A percentile compares a stretch with the other conserved stretches of the same genome.
These are phyloP conservation scores for Linnaemya vulpina DNA, from an alignment of 2,888 invertebrate genomes.

Conservation along the genomic window DNA sequence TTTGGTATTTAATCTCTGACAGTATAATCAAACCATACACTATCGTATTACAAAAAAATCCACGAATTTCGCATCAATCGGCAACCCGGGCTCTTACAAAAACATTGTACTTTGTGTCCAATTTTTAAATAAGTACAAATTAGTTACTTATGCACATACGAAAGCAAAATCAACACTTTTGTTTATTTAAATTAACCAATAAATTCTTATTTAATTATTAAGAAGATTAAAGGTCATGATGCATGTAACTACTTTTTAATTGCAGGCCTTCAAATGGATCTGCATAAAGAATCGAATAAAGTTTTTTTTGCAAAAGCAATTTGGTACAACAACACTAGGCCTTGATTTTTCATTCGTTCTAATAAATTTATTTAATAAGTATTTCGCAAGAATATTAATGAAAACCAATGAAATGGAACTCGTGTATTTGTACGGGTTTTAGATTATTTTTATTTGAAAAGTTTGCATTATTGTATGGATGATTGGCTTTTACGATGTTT, in stretches of 20 bases:
- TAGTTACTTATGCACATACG: background rate
- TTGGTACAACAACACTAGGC: constrained; percentile 4
- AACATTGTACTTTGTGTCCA: background rate
- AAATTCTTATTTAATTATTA: background rate
- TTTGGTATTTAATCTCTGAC: too few species aligned
- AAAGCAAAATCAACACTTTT: background rate
- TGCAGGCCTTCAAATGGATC: background rate
- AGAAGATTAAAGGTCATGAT: background rate
- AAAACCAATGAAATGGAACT: constrained; percentile 60
- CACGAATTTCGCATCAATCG: background rate
- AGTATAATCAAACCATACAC: too few species aligned
- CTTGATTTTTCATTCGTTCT: background rate
- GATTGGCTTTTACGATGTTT: constrained; percentile 44
- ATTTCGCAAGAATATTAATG: constrained; percentile 19
- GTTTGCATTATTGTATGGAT: constrained; percentile 34
- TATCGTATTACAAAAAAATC: background rate
- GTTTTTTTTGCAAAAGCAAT: constrained; percentile 8
- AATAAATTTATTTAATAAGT: background rate
- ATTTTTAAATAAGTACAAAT: background rate
- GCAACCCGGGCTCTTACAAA: background rate
- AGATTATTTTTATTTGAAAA: constrained; percentile 37
- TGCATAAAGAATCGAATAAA: background rate
- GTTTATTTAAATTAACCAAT: background rate
- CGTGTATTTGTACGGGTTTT: constrained; percentile 15
- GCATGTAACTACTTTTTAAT: background rate